Evolutionary conservation across 2,113 vertebrate species (phyloP).

Genomic region (Regulus satrapa): DNA sequence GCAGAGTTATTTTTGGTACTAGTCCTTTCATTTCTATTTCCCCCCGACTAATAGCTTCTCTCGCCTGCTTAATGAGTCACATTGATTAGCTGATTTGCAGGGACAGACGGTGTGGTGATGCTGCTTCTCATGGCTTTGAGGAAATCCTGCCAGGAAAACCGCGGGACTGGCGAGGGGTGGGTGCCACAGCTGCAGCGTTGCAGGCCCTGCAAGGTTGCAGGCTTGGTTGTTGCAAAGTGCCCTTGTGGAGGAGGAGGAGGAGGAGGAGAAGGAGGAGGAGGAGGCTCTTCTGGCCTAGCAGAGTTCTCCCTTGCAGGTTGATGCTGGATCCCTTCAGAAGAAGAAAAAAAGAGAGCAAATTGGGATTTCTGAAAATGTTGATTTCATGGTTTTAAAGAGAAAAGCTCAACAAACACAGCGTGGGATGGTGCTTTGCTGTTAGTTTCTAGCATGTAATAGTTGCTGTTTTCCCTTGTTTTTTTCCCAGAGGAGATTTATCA

Average conservation of each 20-base stretch:
- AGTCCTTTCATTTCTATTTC: not conserved
- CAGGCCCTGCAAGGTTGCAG: not conserved
- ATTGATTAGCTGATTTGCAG: not conserved
- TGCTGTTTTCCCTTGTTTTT: not conserved
- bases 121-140: not conserved
- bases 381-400: not conserved
- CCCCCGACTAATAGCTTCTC: not conserved
- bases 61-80: not conserved
- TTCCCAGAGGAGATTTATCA: not conserved
- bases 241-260: accelerated
- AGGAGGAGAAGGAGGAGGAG: no score
- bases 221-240: not conserved
- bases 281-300: not conserved
- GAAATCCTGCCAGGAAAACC: not conserved
- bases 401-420: not conserved
- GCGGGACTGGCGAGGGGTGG: no score
- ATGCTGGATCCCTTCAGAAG: not conserved
- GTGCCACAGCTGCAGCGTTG: not conserved
- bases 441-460: not conserved
- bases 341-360: not conserved
- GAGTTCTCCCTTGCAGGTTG: not conserved
- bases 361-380: not conserved
- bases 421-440: not conserved
- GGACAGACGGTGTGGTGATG: not conserved
- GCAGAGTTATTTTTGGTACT: not conserved